Base-by-base conservation (phyloP, 2,888 invertebrate genomes). In the Aethes cnicana region DNA sequence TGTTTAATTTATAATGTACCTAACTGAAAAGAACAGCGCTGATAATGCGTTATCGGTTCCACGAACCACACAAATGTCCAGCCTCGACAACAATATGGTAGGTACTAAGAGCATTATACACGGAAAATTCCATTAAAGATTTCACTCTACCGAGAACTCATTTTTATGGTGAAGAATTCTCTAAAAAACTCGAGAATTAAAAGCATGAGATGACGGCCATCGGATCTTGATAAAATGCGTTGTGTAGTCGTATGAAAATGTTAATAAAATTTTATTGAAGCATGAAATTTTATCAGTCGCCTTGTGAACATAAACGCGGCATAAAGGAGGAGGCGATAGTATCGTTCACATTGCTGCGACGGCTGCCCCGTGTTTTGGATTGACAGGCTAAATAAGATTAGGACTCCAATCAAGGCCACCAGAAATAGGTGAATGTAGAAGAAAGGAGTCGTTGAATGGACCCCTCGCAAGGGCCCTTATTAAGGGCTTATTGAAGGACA, bases 361-460 rank as follows among this genome's bases (percentile, higher is more conserved):
- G n/a, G n/a, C n/a, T n/a, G n/a, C n/a, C n/a, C n/a, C n/a, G n/a
- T n/a, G n/a, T n/a, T n/a, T n/a, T n/a, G 77, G 72, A 73, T 75
- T 77, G 80, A 82, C 81, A 82, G 78, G 77, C 74, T 78, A 32
- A 84, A 84, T 84, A 74, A 66, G 75, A 83, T 83, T 75, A 68
- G 74, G 69, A 74, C 74, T 71, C 69, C 66, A 83, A 86, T 84
- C 81, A 85, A 86, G 87, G 84, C 74, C 86, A 84, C 80, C 79
- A 83, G 80, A 83, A 80, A 72, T 71, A 72, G 71, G 75, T 75
- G 75, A 76, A 81, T 66, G 61, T 50, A 57, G 72, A 74, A 77
- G 61, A 78, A 79, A 77, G 71, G 68, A 67, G 64, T 81, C 75
- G 80, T 83, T 86, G 82, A 81, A 79, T 64, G 71, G 74, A 68